Evolutionary conservation across 2,797 vertebrate genomes (phyloP).

Genomic region (Cossypha caffra): DNA sequence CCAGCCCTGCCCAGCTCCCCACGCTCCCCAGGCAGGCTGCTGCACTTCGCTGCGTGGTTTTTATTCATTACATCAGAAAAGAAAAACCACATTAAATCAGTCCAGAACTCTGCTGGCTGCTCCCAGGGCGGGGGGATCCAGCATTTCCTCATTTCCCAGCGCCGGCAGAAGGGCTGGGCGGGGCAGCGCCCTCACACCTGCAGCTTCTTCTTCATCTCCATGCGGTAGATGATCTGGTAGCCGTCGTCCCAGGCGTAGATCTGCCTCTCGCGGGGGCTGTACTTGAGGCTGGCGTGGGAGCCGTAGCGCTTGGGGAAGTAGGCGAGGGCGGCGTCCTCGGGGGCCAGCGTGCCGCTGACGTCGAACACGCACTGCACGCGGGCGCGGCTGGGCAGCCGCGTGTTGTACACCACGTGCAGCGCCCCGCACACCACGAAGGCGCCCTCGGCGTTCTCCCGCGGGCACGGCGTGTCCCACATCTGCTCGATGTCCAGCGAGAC

Average conservation of each 20-base stretch:
- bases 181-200: conserved; percentile 56
- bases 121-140: accelerated
- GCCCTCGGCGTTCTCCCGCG: conserved; percentile 88
- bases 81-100: conserved; percentile 8
- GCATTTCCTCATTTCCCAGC: conserved; percentile 28
- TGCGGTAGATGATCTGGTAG: conserved; percentile 94
- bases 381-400: conserved; percentile 88
- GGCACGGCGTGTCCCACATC: conserved; percentile 96
- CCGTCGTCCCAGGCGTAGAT: conserved; percentile 97
- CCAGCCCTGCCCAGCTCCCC: not conserved
- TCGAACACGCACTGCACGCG: conserved; percentile 94
- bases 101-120: not conserved
- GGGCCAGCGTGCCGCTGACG: conserved; percentile 85
- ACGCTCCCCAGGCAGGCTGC: not conserved
- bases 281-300: conserved; percentile 92
- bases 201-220: conserved; percentile 88
- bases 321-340: conserved; percentile 86
- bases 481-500: conserved; percentile 90
- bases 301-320: conserved; percentile 95
- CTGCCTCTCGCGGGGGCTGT: conserved; percentile 89
- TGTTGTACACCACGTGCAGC: conserved; percentile 95
- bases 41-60: not conserved
- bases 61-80: conserved; percentile 35
- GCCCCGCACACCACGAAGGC: conserved; percentile 93
- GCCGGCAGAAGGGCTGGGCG: not conserved